A percentile compares a stretch with the other conserved stretches of the same genome.
Conservation (phyloP, 2,113 vertebrate species). For the Triplophysa siluroides region DNA sequence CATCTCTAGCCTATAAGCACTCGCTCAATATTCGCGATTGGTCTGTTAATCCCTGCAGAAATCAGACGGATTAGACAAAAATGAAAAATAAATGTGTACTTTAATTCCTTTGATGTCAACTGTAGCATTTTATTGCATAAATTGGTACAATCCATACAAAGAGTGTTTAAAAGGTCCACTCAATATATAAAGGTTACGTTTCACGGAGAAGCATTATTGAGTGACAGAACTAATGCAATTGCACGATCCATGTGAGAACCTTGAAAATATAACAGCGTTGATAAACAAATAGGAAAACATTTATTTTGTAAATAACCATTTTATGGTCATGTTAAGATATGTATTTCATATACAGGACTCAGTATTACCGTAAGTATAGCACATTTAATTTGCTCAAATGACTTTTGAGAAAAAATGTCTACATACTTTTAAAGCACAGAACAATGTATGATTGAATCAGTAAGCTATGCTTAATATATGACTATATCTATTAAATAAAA, state of each 20-base stretch:
- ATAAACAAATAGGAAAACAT: not conserved
- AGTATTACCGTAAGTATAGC: not conserved
- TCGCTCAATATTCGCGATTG: constrained; percentile 68
- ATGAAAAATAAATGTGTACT: constrained; percentile 69
- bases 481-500: too few relatives aligned
- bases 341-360: not conserved
- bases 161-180: constrained; percentile 7
- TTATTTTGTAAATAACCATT: too few relatives aligned
- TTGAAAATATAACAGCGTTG: not conserved
- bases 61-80: constrained; percentile 74
- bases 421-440: not conserved
- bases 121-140: constrained; percentile 69
- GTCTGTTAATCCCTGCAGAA: constrained; percentile 75
- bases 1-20: constrained; percentile 52
- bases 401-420: too few relatives aligned
- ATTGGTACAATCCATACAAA: constrained; percentile 38
- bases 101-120: constrained; percentile 67
- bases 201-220: not conserved
- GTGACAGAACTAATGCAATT: not conserved
- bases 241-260: not conserved
- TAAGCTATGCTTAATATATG: too few relatives aligned
- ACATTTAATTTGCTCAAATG: too few relatives aligned
- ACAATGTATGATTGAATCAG: not conserved
- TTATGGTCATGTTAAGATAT: too few relatives aligned
- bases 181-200: not conserved